Base-by-base conservation (phyloP, 2,113 vertebrate species). In the Tyrannus savana region DNA sequence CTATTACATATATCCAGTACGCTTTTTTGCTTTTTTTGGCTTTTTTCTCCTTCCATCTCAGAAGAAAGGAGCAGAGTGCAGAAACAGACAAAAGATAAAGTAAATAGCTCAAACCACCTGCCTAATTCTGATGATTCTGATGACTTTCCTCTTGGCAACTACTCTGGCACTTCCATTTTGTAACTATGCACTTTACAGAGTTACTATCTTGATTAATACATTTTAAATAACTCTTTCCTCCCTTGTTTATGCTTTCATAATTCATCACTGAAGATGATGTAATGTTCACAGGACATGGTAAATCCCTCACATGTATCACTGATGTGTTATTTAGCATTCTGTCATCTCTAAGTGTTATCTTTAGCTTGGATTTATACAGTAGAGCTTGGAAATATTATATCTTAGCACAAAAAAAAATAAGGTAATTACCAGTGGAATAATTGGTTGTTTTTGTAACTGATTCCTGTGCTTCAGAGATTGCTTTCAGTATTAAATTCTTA, bases 401-500 rank as follows among this genome's bases (percentile, higher is more conserved):
- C 30, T 68, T 75, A 78, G 64, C 35, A 72, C 55, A 63, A 56
- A 44, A 24, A 95, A 95, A 95, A 95, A 95, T 7, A 79, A 76
- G 16, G 67, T 76, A 75, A 87, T 97, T 98, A 99, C 99, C 98
- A 98, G 98, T 64, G 33, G 98, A 97, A 96, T 98, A 99, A 74
- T 98, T 98, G 42, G 99, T 99, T 68, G 99, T 99, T 98, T 99
- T 99, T 87, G 98, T 99, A 96, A 99, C 99, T 0, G 99, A 99
- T 95, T 99, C 99, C 96, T 99, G 99, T 76, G 99, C 99, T 97
- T 99, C 99, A 49, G 99, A 99, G 74, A 99, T 99, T 90, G 99
- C 99, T 97, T 99, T 99, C 93, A 99, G 96, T 85, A 99, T 99
- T 53, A 99, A 98, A 95, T 99, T 99, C 97, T 99, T 99, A 97